These are phyloP conservation scores for Minunthozetes semirufus DNA, from an alignment of 2,888 invertebrate genomes.

Conservation along the genomic window DNA sequence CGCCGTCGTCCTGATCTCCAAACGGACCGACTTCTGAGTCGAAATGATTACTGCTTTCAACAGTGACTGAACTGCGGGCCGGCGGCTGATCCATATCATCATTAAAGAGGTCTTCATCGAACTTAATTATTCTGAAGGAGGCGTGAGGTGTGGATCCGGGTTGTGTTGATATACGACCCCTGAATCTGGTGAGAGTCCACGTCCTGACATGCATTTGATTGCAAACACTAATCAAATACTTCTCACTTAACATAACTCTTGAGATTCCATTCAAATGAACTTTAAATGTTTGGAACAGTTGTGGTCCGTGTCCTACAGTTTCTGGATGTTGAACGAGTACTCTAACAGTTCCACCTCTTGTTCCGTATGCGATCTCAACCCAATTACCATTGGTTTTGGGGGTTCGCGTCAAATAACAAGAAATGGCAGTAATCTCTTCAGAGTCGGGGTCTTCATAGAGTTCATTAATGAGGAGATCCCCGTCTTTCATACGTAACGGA, in stretches of 20 bases:
- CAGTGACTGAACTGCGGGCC: not conserved
- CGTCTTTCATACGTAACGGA: constrained; percentile 96
- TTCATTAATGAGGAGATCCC: constrained; percentile 93
- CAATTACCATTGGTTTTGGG: constrained; percentile 99
- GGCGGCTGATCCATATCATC: not conserved
- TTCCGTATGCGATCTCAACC: constrained; percentile 99
- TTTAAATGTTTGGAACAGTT: constrained; percentile 94
- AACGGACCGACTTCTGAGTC: constrained; percentile 64
- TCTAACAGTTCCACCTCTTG: constrained; percentile 73
- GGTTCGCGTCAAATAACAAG: constrained; percentile 77
- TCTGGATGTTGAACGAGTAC: constrained; percentile 99
- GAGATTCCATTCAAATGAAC: constrained; percentile 87
- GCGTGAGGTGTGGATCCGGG: constrained; percentile 96
- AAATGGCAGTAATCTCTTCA: constrained; percentile 94
- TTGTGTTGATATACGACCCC: constrained; percentile 98
- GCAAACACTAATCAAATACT: constrained; percentile 63
- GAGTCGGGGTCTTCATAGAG: constrained; percentile 82
- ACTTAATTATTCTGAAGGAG: constrained; percentile 88
- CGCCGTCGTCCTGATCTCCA: constrained; percentile 93
- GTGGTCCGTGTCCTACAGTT: constrained; percentile 96
- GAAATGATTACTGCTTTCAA: not conserved
- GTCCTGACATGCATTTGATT: constrained; percentile 71
- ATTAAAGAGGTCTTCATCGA: constrained; percentile 55
- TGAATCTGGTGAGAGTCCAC: constrained; percentile 92
- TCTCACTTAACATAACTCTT: constrained; percentile 88